A percentile compares a stretch with the other conserved stretches of the same genome.
phyloP scores from a whole-genome alignment of 2,797 vertebrate species.

The Microchirus variegatus region DNA sequence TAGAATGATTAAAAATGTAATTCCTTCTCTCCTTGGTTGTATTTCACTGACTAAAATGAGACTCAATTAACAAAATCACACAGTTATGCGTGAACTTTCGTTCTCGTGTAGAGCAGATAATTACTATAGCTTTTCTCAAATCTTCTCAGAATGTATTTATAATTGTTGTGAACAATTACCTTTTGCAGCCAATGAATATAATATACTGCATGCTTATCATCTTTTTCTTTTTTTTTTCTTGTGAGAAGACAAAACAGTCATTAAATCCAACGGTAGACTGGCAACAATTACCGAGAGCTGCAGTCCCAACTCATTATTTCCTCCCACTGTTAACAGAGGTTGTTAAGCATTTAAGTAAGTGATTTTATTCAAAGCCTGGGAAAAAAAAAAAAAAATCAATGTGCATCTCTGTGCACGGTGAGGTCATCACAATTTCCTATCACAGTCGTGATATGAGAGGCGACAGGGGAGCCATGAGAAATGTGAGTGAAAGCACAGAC shows the following conservation, averaged over 20 bases:
- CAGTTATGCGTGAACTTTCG: too few relatives aligned
- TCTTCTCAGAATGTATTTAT: neutral
- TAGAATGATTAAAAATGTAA: neutral
- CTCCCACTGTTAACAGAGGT: constrained; percentile 49
- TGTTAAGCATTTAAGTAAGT: constrained; percentile 34
- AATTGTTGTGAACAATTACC: constrained; percentile 22
- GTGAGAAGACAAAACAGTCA: constrained; percentile 25
- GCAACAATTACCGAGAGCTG: constrained; percentile 39
- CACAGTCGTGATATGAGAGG: constrained; percentile 41
- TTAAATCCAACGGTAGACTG: constrained; percentile 40
- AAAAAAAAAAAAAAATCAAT: constrained; percentile 19
- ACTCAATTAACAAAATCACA: too few relatives aligned
- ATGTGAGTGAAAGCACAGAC: constrained; percentile 28
- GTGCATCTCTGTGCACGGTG: constrained; percentile 13
- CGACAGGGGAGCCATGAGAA: constrained; percentile 42
- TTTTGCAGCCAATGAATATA: constrained; percentile 14
- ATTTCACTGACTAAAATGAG: neutral
- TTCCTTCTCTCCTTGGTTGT: neutral
- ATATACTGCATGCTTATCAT: constrained; percentile 15
- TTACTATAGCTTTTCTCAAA: neutral
- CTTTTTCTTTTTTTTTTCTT: constrained; percentile 23
- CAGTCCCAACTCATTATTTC: constrained; percentile 47
- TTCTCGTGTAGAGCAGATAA: too few relatives aligned
- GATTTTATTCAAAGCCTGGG: constrained; percentile 36
- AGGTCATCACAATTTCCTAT: constrained; percentile 44